These are phyloP conservation scores for Tetropium fuscum DNA, from an alignment of 2,888 invertebrate species.

Conservation along the genomic window DNA sequence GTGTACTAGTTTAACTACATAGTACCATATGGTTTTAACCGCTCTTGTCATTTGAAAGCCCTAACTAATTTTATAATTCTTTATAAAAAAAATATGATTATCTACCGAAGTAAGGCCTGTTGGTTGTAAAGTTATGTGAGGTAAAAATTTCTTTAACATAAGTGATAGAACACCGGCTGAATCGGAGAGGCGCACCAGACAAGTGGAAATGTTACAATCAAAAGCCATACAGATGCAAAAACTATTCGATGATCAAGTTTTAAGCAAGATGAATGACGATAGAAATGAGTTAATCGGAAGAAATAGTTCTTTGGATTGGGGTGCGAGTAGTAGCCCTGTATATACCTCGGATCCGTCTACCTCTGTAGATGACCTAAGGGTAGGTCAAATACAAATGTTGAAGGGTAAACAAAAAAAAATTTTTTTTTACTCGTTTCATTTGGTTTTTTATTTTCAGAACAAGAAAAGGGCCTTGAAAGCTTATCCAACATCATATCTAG, in stretches of 20 bases:
- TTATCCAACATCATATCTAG: constrained; percentile 79
- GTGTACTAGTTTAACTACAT: neutral
- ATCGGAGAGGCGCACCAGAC: constrained; percentile 71
- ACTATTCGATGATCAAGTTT: constrained; percentile 65
- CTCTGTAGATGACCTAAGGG: constrained; percentile 66
- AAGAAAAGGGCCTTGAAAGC: constrained; percentile 81
- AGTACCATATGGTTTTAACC: too few species aligned
- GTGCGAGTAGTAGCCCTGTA: constrained; percentile 58
- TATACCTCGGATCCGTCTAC: constrained; percentile 12
- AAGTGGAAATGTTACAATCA: constrained; percentile 72
- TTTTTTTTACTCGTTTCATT: too few species aligned
- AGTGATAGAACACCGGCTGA: constrained; percentile 71
- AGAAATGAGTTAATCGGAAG: constrained; percentile 61
- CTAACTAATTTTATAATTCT: too few species aligned
- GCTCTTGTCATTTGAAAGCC: too few species aligned
- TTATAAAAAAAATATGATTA: too few species aligned
- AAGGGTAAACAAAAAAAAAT: constrained; percentile 64
- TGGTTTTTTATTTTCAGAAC: constrained; percentile 75
- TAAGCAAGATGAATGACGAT: constrained; percentile 53
- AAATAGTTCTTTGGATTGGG: constrained; percentile 63
- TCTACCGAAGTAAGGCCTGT: too few species aligned
- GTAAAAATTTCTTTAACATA: constrained; percentile 36
- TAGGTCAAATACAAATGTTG: constrained; percentile 72
- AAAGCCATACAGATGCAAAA: constrained; percentile 71
- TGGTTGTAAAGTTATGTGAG: too few species aligned